Evolutionary conservation across 23 tunicate species (phyloP).

Genomic region (Trididemnum clinides): DNA sequence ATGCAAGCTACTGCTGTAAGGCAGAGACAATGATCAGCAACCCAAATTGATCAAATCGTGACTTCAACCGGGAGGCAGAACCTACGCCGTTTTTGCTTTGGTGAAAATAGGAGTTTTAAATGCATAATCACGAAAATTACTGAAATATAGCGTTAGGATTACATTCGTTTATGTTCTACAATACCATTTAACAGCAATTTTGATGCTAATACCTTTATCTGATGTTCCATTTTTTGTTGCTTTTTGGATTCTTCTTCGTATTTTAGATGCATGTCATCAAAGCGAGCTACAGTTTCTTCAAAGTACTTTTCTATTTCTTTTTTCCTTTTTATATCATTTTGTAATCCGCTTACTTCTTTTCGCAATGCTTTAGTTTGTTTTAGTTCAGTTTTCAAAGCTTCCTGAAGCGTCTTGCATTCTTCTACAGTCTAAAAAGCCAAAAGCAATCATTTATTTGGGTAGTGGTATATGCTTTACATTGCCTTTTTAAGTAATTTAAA

Average conservation of each 20-base stretch:
- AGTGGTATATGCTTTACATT: too few relatives aligned
- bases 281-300: constrained; percentile 8
- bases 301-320: constrained; percentile 14
- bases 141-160: background rate
- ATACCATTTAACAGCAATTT: too few relatives aligned
- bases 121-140: background rate
- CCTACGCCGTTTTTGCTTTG: too few relatives aligned
- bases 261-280: background rate
- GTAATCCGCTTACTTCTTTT: background rate
- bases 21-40: too few relatives aligned
- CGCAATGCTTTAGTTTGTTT: background rate
- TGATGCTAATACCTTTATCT: background rate
- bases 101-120: too few relatives aligned
- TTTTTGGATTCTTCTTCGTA: constrained; percentile 1
- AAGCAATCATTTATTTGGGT: too few relatives aligned
- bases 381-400: background rate
- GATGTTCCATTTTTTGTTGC: background rate
- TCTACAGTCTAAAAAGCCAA: too few relatives aligned
- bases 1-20: too few relatives aligned
- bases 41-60: too few relatives aligned
- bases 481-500: too few relatives aligned
- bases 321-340: constrained; percentile 3
- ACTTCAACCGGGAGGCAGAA: too few relatives aligned
- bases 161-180: too few relatives aligned
- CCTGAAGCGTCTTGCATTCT: constrained; percentile 24